Evolutionary conservation across 1,140 invertebrate species (phyloP), one percentile per base, ranked within the genome.

Genomic region (Apis florea): DNA sequence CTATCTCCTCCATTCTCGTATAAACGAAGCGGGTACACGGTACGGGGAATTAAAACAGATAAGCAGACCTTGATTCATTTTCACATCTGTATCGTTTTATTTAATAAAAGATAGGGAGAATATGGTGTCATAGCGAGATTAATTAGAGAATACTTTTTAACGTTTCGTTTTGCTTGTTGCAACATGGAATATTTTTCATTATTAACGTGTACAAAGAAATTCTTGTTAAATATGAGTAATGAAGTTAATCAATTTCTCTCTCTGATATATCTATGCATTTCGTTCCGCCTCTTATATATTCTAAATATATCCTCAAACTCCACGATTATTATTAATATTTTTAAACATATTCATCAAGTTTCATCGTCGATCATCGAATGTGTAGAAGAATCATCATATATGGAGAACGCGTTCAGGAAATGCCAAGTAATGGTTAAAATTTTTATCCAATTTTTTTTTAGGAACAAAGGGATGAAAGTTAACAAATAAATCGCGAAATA

Each of bases 131-230:
- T 21, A 47, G 31, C 9, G n/a, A 66, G 73, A 66, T 76, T 76
- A 66, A 76, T 76, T 66, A 47, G 21, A 47, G 51, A 54, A 61
- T 21, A n/a, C n/a, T 64, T 63, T 53, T 63, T 26, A 9, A 19
- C 21, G 49, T 17, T 76, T 12, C 21, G 4, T n/a, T 24, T 40
- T n/a, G 56, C 12, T 17, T 21, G 15, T 19, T 21, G 53, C 2
- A 6, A 40, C 13, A 9, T 40, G 47, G 24, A 9, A 58, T 59
- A 31, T 54, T 40, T 40, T 56, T 17, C 9, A 19, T 47, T 24
- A 15, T 9, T 31, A 49, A 40, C 9, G 31, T 49, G n/a, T 1
- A 3, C 19, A 12, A 24, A 26, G 49, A 61, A 24, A 49, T 73
- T 47, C 31, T 40, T 15, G 3, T 6, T 56, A 40, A 54, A 26